These are phyloP conservation scores for Andrena praecox DNA, from an alignment of 2,888 invertebrate genomes.

Conservation along the genomic window DNA sequence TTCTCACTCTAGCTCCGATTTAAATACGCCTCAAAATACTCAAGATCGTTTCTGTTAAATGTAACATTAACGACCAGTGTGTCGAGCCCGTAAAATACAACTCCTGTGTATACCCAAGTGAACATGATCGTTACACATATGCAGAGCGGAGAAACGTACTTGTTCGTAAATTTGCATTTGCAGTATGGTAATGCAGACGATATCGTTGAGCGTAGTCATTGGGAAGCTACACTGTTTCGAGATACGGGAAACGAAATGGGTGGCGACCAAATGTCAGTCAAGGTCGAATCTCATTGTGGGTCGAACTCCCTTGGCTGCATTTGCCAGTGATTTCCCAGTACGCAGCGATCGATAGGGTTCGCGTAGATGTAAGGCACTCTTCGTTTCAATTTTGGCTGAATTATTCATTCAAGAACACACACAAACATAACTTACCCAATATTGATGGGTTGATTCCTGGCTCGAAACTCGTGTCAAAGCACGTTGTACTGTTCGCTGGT, in stretches of 20 bases:
- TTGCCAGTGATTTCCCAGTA: slow-evolving; percentile 33
- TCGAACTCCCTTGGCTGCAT: slow-evolving; percentile 30
- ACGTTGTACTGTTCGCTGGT: slow-evolving; percentile 58
- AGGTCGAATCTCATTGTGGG: slow-evolving; percentile 71
- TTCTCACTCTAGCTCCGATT: not conserved
- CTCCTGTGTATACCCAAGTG: not conserved
- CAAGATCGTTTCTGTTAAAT: not conserved
- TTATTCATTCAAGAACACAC: slow-evolving; percentile 45
- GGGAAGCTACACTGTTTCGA: slow-evolving; percentile 7
- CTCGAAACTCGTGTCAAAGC: slow-evolving; percentile 37
- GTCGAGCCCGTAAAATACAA: not conserved
- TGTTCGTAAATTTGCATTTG: not conserved
- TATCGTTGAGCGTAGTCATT: not conserved
- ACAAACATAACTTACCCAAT: slow-evolving; percentile 71
- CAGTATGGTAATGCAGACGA: not conserved
- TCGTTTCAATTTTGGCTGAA: not conserved
- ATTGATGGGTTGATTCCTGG: slow-evolving; percentile 57
- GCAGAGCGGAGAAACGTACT: not conserved
- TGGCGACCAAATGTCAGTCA: slow-evolving; percentile 78
- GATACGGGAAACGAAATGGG: slow-evolving; percentile 34
- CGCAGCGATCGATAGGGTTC: not conserved
- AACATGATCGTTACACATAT: slow-evolving; percentile 18
- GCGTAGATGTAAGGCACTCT: slow-evolving; percentile 6
- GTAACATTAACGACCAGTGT: not conserved
- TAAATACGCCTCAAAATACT: not conserved